A percentile compares a stretch with the other conserved stretches of the same genome.
Evolutionary conservation across 2,113 vertebrate species (phyloP).

Genomic region (Hoplias malabaricus): DNA sequence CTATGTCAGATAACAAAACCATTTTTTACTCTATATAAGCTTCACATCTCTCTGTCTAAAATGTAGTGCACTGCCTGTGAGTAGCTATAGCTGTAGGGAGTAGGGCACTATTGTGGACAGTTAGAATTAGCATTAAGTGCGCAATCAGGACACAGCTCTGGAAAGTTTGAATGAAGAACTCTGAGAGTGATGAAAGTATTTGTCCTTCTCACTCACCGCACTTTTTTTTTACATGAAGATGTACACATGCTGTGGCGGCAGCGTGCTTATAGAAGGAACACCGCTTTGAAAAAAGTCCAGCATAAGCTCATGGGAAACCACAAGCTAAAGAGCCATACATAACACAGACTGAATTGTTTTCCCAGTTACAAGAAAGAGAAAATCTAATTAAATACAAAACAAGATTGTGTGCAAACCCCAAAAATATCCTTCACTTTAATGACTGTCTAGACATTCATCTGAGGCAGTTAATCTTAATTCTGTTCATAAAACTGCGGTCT

Average conservation of each 20-base stretch:
- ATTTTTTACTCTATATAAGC: no score
- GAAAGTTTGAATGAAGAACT: not conserved
- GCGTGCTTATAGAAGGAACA: constrained; percentile 22
- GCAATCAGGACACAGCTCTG: no score
- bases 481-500: constrained; percentile 47
- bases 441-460: constrained; percentile 59
- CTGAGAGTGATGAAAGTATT: not conserved
- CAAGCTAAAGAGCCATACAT: constrained; percentile 15
- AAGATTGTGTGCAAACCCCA: constrained; percentile 32
- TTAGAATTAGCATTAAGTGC: no score
- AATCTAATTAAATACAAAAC: constrained; percentile 38
- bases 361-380: constrained; percentile 50
- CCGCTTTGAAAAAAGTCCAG: not conserved
- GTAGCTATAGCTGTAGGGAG: no score
- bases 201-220: constrained; percentile 33
- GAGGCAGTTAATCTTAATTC: constrained; percentile 34
- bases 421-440: constrained; percentile 42
- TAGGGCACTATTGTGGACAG: no score
- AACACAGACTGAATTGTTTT: constrained; percentile 54
- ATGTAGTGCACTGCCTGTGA: no score
- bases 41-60: no score
- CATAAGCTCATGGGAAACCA: constrained; percentile 56
- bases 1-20: no score
- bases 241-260: constrained; percentile 46
- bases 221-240: constrained; percentile 2